Evolutionary conservation across 2,113 vertebrate species (phyloP).

Genomic region (Phoenicopterus ruber): DNA sequence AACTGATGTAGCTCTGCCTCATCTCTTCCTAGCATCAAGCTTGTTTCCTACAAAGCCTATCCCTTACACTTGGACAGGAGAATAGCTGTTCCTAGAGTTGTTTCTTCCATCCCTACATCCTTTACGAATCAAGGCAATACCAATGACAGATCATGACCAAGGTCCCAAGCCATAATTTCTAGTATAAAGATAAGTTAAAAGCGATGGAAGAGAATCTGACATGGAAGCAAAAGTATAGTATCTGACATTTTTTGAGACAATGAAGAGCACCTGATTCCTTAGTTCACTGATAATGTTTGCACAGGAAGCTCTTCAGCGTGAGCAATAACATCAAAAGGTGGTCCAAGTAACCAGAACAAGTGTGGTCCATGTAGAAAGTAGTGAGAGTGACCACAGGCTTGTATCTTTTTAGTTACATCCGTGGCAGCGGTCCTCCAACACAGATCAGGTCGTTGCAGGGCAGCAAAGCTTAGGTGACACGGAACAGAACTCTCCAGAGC

Average conservation of each 20-base stretch:
- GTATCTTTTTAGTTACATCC: background rate
- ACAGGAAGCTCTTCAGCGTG: background rate
- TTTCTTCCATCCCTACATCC: background rate
- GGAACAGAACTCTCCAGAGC: background rate
- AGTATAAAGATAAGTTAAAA: background rate
- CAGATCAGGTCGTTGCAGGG: background rate
- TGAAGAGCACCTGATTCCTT: background rate
- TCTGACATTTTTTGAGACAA: background rate
- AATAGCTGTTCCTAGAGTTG: background rate
- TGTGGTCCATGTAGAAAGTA: background rate
- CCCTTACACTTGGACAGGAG: background rate
- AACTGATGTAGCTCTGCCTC: background rate
- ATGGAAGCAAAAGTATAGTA: background rate
- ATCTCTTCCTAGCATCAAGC: background rate
- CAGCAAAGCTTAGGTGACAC: background rate
- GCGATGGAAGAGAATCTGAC: background rate
- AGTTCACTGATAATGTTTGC: background rate
- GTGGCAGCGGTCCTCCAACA: background rate
- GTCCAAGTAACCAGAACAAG: background rate
- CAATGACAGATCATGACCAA: background rate
- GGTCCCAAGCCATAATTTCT: background rate
- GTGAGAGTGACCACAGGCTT: background rate
- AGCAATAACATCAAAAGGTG: background rate
- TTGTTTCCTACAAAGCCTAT: background rate
- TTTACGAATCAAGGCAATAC: background rate